Base-by-base conservation (phyloP, 2,113 vertebrate species). In the Serilophus lunatus region DNA sequence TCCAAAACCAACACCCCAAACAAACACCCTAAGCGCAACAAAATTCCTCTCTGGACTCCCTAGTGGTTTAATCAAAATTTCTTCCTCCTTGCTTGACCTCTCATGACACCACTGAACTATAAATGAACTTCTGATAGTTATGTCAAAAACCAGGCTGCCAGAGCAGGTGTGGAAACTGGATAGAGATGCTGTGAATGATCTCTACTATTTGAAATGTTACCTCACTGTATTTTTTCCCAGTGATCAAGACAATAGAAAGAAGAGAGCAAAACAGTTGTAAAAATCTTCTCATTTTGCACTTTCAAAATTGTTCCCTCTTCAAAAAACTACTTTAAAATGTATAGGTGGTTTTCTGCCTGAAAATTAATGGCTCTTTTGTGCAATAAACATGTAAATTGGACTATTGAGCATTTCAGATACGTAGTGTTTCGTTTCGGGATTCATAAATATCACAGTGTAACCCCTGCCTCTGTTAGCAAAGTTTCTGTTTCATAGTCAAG, bases 121-220 rank as follows among this genome's bases (percentile, higher is more conserved):
- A 95, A 96, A 94, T 95, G 93, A 91, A 74, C n/a, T 68, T 75
- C 64, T 75, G 93, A 86, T 75, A 63, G 63, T 60, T 90, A 70
- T 68, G 76, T 93, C 91, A 96, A 31, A 44, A 88, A n/a, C 49
- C 57, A 75, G 44, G 51, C 82, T 81, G 47, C 47, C 85, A 86
- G 94, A 88, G 85, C 82, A 86, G 70, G 36, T 1, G 0, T 59
- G 51, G 79, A 90, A 88, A 85, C 71, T 81, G 61, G 75, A 90
- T 90, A 64, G 60, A 93, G 68, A 95, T 86, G 60, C 40, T 90
- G 71, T 86, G 90, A 96, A 93, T 71, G 90, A 82, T 83, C 54
- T 70, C 50, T 51, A 51, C 60, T 84, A 54, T 83, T 70, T 71
- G 51, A 70, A 75, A 60, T 90, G 71, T 88, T 93, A 63, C 40